Percentiles rank a stretch among this genome's conserved stretches.
Evolutionary conservation across 2,113 vertebrate genomes (phyloP).

Genomic region (Accipiter cooperii): DNA sequence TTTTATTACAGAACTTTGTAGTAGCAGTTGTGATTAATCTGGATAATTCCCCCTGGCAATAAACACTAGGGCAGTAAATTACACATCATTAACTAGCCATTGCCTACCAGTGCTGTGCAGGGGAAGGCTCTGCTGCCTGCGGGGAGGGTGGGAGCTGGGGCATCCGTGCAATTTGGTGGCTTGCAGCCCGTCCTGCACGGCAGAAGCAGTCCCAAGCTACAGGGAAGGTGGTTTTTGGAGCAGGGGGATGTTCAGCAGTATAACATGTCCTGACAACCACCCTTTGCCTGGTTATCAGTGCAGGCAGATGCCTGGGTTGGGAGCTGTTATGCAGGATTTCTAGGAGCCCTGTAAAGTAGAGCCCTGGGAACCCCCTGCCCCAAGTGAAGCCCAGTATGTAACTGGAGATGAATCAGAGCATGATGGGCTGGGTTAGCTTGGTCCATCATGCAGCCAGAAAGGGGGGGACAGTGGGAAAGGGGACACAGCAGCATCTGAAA

Average conservation of each 20-base stretch:
- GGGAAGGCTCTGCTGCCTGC: not conserved
- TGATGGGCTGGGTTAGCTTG: not conserved
- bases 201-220: not conserved
- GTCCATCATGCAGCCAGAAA: not conserved
- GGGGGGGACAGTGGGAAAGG: not conserved
- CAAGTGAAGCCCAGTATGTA: not conserved
- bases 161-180: accelerated
- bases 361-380: too few relatives aligned
- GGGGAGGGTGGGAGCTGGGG: not conserved
- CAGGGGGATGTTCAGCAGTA: not conserved
- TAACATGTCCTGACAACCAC: not conserved
- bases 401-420: not conserved
- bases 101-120: not conserved
- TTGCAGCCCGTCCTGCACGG: not conserved
- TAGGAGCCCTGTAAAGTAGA: not conserved
- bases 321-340: not conserved
- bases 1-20: not conserved
- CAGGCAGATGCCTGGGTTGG: not conserved
- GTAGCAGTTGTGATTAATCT: not conserved
- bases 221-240: not conserved
- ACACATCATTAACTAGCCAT: not conserved
- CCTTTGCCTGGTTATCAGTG: too few relatives aligned
- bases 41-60: not conserved
- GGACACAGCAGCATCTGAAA: not conserved
- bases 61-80: not conserved